Percentiles rank a stretch among this genome's conserved stretches.
phyloP scores from a whole-genome alignment of 2,797 vertebrate genomes.

The Morus bassanus region DNA sequence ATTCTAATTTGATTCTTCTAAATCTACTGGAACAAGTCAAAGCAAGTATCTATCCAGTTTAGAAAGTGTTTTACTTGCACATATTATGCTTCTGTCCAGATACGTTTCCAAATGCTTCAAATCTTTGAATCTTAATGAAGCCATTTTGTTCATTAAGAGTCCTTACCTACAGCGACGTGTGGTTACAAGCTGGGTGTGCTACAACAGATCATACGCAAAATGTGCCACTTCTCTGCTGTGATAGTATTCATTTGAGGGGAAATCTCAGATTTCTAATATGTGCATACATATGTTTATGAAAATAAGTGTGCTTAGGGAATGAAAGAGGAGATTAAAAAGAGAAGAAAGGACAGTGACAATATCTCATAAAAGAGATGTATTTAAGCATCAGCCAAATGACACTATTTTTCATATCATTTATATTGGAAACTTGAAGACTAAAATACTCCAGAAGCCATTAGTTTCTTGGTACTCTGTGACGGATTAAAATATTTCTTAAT shows the following conservation, averaged over 20 bases:
- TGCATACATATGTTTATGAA: constrained; percentile 24
- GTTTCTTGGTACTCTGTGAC: constrained; percentile 54
- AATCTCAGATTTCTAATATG: constrained; percentile 61
- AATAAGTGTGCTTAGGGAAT: constrained; percentile 51
- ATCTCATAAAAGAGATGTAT: constrained; percentile 37
- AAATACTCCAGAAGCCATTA: constrained; percentile 65
- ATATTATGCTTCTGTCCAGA: constrained; percentile 35
- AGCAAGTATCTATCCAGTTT: background rate
- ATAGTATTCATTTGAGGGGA: constrained; percentile 51
- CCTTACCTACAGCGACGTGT: constrained; percentile 42
- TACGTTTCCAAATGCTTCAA: constrained; percentile 13
- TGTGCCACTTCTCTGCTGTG: constrained; percentile 16
- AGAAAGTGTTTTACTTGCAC: background rate
- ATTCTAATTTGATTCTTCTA: background rate
- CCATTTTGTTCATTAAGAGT: constrained; percentile 39
- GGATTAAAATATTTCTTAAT: constrained; percentile 70
- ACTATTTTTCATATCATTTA: constrained; percentile 58
- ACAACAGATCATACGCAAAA: constrained; percentile 45
- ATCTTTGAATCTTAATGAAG: constrained; percentile 55
- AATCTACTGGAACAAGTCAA: background rate
- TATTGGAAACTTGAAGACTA: constrained; percentile 58
- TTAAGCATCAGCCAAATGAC: constrained; percentile 61
- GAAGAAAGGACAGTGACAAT: background rate
- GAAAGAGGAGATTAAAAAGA: constrained; percentile 52
- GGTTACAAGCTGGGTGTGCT: constrained; percentile 28